Base-by-base conservation (phyloP, 2,888 invertebrate genomes). In the Phania funesta region DNA sequence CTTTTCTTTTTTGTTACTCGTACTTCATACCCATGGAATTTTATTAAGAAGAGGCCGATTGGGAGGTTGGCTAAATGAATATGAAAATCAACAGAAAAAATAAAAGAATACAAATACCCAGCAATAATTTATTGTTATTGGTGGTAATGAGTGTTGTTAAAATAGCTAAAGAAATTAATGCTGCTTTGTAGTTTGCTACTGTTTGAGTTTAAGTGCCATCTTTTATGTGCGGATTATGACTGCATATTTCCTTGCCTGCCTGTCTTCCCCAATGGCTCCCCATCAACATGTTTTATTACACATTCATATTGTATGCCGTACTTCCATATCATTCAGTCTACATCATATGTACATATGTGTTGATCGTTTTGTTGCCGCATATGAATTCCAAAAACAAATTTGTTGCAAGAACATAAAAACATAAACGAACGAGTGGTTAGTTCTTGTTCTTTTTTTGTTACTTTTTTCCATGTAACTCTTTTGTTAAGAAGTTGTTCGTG, bases 101-200 rank as follows among this genome's bases (percentile, higher is more conserved):
- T 8, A 58, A 58, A 50, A 54, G 18, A 29, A 35, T 18, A 20
- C 11, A 44, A 60, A 44, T 24, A 5, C 20, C 26, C 44, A 18
- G 32, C 64, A 76, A 58, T 46, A 74, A 73, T 64, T 82, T 78
- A 70, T 74, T 74, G 56, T 70, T 78, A 74, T 74, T 78, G 82
- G 70, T 78, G 77, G 35, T 77, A 65, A 74, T 74, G 62, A 67
- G 48, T 62, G 68, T 50, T 74, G 77, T 71, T 58, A 58, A 71
- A 71, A 65, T 71, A 64, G 50, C 54, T 41, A 54, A 68, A 48
- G 64, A 48, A 60, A 58, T 76, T 58, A 67, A 41, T 65, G 38
- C 20, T 20, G 58, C 50, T 58, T 46, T 58, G 41, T 56, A 41
- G 38, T 67, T 50, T 26, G 76, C 76, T 76, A 67, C 76, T 60